Conservation (phyloP, 2,888 invertebrate species). For the Rhamphomyia laevipes region DNA sequence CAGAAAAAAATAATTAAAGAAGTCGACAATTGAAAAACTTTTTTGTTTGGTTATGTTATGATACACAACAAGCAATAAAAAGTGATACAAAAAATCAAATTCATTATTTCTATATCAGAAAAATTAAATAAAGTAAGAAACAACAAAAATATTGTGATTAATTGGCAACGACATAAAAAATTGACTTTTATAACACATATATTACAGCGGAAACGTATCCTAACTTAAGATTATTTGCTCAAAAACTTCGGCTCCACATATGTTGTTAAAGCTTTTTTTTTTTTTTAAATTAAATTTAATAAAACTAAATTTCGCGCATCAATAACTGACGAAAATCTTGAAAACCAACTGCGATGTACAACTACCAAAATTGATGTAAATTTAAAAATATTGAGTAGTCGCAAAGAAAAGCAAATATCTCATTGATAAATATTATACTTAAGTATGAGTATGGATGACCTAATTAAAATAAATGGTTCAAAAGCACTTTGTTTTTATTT, state of each 20-base stretch:
- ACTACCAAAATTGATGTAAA: neutral
- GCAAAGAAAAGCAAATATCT: neutral
- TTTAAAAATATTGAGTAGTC: neutral
- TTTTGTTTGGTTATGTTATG: no score
- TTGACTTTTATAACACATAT: constrained; percentile 1
- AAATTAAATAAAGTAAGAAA: no score
- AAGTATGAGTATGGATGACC: neutral
- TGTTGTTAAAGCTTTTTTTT: constrained; percentile 2
- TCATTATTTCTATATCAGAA: neutral
- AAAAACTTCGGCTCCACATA: constrained; percentile 1
- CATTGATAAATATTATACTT: neutral
- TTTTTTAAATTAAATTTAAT: constrained; percentile 1
- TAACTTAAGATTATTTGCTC: constrained; percentile 3
- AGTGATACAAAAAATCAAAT: no score
- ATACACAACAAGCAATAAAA: no score
- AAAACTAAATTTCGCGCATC: constrained; percentile 1
- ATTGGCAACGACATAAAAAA: constrained; percentile 3
- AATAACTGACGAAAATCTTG: neutral
- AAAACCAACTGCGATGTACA: constrained; percentile 2
- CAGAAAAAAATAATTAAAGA: no score
- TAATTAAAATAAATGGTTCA: neutral
- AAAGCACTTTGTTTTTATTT: neutral
- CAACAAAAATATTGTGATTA: no score
- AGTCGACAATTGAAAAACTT: no score
- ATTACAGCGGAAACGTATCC: constrained; percentile 2